phyloP scores from a whole-genome alignment of 2,888 invertebrate species.

The Philhelius pedissequus region DNA sequence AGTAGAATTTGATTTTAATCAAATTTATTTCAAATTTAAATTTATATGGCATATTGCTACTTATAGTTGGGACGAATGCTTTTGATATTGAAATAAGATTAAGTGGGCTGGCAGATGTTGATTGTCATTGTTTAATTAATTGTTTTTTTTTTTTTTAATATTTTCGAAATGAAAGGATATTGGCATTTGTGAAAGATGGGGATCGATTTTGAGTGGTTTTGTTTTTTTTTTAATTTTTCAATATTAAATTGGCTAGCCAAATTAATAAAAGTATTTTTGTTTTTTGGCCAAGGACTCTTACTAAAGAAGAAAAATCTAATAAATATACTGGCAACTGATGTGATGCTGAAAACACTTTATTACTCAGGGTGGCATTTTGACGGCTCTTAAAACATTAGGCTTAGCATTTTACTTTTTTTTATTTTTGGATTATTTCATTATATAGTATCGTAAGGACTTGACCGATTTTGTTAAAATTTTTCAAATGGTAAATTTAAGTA shows the following conservation, averaged over 20 bases:
- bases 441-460: too few species aligned
- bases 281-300: background rate
- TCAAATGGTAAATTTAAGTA: too few species aligned
- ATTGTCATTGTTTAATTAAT: background rate
- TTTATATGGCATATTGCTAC: background rate
- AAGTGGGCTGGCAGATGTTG: slow-evolving; percentile 8
- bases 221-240: background rate
- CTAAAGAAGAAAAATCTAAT: background rate
- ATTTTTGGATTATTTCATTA: too few species aligned
- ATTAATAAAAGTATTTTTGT: background rate
- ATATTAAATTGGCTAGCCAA: background rate
- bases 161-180: background rate
- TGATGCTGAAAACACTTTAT: background rate
- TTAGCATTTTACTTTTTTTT: too few species aligned
- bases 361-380: too few species aligned
- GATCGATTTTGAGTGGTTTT: background rate
- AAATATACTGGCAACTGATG: background rate
- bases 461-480: too few species aligned
- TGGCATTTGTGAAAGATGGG: background rate
- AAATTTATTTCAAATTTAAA: background rate
- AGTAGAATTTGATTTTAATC: background rate
- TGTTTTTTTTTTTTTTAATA: background rate
- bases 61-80: background rate
- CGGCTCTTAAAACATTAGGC: too few species aligned
- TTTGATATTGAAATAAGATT: background rate